Evolutionary conservation across 2,888 invertebrate genomes (phyloP).

Genomic region (Eristalis pertinax): DNA sequence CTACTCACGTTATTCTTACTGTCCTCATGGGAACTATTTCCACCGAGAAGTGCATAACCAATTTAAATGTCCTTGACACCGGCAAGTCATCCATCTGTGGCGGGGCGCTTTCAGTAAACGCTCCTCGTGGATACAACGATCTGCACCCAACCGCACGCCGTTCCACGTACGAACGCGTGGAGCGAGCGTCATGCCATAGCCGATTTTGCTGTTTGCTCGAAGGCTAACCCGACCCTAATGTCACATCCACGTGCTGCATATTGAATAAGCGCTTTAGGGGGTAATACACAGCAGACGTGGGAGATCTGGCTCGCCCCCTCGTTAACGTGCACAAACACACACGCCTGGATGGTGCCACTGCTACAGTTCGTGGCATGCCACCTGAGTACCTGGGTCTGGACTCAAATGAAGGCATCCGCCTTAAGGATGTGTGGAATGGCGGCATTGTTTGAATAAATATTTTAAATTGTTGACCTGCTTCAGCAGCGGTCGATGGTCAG

Average conservation of each 20-base stretch:
- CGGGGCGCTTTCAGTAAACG: not conserved
- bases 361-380: constrained; percentile 8
- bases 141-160: not conserved
- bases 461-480: constrained; percentile 4
- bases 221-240: constrained; percentile 8
- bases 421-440: not conserved
- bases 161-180: not conserved
- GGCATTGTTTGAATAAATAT: not conserved
- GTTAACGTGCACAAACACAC: constrained; percentile 3
- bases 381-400: constrained; percentile 7
- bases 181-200: not conserved
- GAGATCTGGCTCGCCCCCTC: not conserved
- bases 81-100: not conserved
- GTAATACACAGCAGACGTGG: constrained; percentile 17
- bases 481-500: not conserved
- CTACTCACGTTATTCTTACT: not conserved
- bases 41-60: not conserved
- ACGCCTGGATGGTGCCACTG: not conserved
- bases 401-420: not conserved
- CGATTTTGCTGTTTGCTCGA: not conserved
- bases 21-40: not conserved
- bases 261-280: constrained; percentile 31
- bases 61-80: not conserved
- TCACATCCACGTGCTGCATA: constrained; percentile 34
- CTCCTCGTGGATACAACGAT: not conserved